Base-by-base conservation (phyloP, 1,140 invertebrate species). In the Drosophila bipectinata region DNA sequence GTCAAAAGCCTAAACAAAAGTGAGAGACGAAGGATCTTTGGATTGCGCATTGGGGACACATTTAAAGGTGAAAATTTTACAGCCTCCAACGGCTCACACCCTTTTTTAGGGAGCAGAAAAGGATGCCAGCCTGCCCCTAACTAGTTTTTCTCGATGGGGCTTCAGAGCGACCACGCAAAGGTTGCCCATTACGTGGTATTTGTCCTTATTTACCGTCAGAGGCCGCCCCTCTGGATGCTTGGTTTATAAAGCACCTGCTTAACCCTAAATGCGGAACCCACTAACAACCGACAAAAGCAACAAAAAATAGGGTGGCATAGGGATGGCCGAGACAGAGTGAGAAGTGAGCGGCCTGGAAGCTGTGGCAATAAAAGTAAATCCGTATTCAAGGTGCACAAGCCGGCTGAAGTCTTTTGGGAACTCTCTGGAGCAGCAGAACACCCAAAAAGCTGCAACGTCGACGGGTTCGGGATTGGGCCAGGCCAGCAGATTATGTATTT, bases 231-330 rank as follows among this genome's bases (percentile, higher is more conserved):
- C 72, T 54, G 66, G 68, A 67, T 77, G 76, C 66, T 52, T 82
- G 76, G 80, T 77, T 88, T 88, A 89, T 88, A 88, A 88, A 88
- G 83, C 84, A 88, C 84, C 83, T 88, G 83, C 72, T 88, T 88
- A 88, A 89, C 83, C 83, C 83, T 83, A 79, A 88, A 88, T 73
- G 73, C 73, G 53, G 61, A 53, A 72, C 71, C 73, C 63, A 61
- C 61, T 41, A 63, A 41, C 10, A 45, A 21, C 34, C 26, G 28
- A 48, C 28, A 28, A 62, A 52, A 51, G 21, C 37, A 18, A 28
- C 18, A 6, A 18, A 18, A 62, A 72, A 32, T 9, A 37, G 26
- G 26, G 26, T 28, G 26, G 26, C 26, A 21, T 21, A 1, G 26
- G 26, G 26, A 34, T 10, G 72, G 59, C 2, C 32, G 10, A 37